Percentiles rank a stretch among this genome's conserved stretches.
Evolutionary conservation across 2,113 vertebrate genomes (phyloP).

Genomic region (Psophia crepitans): DNA sequence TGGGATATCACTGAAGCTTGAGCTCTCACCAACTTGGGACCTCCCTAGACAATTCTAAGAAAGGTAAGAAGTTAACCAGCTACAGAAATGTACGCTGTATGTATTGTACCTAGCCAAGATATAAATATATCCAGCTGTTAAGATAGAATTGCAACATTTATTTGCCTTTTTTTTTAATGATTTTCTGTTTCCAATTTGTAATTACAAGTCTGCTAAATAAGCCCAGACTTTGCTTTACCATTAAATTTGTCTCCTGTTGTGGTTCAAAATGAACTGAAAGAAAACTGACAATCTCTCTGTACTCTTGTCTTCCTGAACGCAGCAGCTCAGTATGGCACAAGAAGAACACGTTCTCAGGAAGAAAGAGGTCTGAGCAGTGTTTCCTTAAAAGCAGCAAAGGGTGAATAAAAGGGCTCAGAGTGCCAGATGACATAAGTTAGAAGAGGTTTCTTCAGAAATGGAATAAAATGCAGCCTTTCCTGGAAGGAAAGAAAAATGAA

Average conservation of each 20-base stretch:
- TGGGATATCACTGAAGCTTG: fast-evolving
- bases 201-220: not conserved
- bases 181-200: slow-evolving; percentile 11
- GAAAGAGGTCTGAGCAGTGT: not conserved
- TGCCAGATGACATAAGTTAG: not conserved
- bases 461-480: not conserved
- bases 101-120: not conserved
- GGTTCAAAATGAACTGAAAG: not conserved
- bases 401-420: not conserved
- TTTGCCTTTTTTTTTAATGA: not conserved
- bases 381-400: not conserved
- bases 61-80: not conserved
- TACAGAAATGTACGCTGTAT: not conserved
- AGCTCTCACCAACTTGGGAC: not conserved
- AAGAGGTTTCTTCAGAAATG: not conserved
- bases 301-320: not conserved
- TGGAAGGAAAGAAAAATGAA: not conserved
- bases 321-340: fast-evolving
- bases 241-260: not conserved
- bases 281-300: not conserved
- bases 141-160: not conserved
- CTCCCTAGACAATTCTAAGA: not conserved
- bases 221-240: not conserved
- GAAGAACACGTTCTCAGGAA: not conserved
- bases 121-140: not conserved